phyloP scores from a whole-genome alignment of 2,888 invertebrate species.

The Cantharis rustica region DNA sequence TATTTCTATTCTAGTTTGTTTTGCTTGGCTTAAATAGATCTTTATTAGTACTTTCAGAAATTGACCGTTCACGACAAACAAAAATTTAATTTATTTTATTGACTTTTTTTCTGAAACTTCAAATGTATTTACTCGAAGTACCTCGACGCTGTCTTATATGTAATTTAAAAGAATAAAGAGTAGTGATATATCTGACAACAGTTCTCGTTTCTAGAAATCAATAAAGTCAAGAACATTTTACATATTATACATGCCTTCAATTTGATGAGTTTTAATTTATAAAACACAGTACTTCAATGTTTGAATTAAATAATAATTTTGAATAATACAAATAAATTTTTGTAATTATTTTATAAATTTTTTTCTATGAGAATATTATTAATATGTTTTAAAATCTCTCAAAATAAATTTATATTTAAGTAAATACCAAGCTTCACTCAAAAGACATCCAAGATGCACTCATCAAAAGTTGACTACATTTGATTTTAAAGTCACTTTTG shows the following conservation, averaged over 20 bases:
- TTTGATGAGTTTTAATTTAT: not conserved
- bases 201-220: not conserved
- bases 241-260: not conserved
- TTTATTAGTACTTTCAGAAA: not conserved
- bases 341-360: no score
- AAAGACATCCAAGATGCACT: not conserved
- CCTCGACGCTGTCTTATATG: not conserved
- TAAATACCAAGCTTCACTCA: not conserved
- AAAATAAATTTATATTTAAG: not conserved
- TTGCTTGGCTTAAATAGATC: no score
- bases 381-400: not conserved
- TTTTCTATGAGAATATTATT: no score
- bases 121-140: not conserved
- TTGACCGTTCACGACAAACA: not conserved
- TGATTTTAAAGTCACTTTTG: not conserved
- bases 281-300: not conserved
- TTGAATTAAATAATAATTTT: no score
- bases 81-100: not conserved
- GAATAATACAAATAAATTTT: no score
- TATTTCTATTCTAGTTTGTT: not conserved
- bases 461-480: not conserved
- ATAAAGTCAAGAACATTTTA: not conserved
- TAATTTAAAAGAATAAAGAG: not conserved
- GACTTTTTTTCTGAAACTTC: not conserved
- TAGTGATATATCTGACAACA: not conserved